Evolutionary conservation across 2,888 invertebrate genomes (phyloP).

Genomic region (Melinaea menophilus): DNA sequence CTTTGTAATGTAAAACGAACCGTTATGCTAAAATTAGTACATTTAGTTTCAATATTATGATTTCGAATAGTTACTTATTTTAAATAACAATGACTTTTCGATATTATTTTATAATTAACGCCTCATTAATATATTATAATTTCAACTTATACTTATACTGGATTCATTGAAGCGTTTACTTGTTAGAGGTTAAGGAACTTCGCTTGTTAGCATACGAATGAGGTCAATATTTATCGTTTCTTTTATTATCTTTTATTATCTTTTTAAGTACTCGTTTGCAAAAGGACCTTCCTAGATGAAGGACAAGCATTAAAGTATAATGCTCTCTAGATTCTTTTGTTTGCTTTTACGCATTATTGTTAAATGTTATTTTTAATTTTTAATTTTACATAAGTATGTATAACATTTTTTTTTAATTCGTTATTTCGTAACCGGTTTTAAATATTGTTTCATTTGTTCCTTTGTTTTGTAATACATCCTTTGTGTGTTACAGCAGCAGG

Average conservation of each 20-base stretch:
- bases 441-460: neutral
- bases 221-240: conserved; percentile 37
- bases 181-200: conserved; percentile 50
- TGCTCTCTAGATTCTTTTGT: neutral
- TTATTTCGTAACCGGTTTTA: neutral
- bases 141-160: conserved; percentile 12
- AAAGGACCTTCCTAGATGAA: conserved; percentile 4
- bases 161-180: conserved; percentile 43
- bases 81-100: too few species aligned
- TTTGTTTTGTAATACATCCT: too few species aligned
- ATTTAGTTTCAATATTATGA: neutral
- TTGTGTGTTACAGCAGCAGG: conserved; percentile 53
- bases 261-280: conserved; percentile 10
- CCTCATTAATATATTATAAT: too few species aligned
- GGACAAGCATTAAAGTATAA: conserved; percentile 6
- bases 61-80: too few species aligned
- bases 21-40: conserved; percentile 37
- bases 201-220: conserved; percentile 40
- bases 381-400: neutral
- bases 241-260: conserved; percentile 24
- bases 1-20: conserved; percentile 33
- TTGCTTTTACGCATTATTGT: neutral
- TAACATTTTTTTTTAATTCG: neutral
- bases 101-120: too few species aligned
- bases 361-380: neutral